Conservation (phyloP, 2,797 vertebrate genomes). For the Rhabdophis nuchalis region DNA sequence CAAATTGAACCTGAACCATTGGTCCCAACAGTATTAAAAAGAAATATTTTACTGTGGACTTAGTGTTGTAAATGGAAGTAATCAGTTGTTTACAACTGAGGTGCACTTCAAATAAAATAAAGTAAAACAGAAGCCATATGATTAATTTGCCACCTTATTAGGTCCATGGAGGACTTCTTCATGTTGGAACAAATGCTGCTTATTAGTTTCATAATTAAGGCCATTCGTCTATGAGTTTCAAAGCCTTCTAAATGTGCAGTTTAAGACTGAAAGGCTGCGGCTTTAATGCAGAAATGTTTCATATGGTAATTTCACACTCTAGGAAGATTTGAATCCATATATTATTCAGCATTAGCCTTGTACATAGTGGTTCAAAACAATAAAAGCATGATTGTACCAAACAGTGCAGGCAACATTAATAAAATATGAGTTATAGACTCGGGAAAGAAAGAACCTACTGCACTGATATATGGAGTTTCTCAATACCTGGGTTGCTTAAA, state of each 20-base stretch:
- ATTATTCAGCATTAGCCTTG: slow-evolving; percentile 8
- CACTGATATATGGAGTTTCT: not conserved
- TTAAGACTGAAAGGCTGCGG: slow-evolving; percentile 4
- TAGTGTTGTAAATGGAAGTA: not conserved
- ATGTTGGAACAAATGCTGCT: slow-evolving; percentile 21
- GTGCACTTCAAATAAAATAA: not conserved
- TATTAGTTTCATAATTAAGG: slow-evolving; percentile 34
- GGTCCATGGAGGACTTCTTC: slow-evolving; percentile 5
- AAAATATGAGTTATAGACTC: not conserved
- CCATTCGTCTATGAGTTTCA: slow-evolving; percentile 17
- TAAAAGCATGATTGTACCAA: slow-evolving; percentile 3
- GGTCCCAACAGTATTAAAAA: not conserved
- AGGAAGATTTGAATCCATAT: slow-evolving; percentile 17
- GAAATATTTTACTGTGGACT: not conserved
- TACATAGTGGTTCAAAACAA: not conserved
- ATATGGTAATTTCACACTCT: slow-evolving; percentile 12
- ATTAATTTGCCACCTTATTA: slow-evolving; percentile 23
- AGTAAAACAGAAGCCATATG: not conserved
- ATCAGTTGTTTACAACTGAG: not conserved
- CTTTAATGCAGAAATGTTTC: slow-evolving; percentile 16
- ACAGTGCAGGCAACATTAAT: not conserved
- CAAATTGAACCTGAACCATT: not conserved
- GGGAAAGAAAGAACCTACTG: not conserved
- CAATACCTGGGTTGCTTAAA: not conserved
- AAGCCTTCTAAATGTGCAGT: slow-evolving; percentile 2